Conservation (phyloP, 1,140 invertebrate genomes). For the Wiebesia pumilae region DNA sequence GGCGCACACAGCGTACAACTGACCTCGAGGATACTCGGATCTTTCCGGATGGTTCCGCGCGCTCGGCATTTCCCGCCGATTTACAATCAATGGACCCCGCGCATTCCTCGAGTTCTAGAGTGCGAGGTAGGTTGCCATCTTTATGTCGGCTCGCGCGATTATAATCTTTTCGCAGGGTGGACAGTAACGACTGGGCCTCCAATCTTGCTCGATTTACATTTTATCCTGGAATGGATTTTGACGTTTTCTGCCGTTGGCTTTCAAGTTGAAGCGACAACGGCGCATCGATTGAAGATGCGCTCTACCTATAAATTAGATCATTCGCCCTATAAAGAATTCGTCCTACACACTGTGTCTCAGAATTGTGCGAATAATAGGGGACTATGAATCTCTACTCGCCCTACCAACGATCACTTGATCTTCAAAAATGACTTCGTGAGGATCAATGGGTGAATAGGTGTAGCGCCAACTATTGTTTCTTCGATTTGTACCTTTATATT, state of each 20-base stretch:
- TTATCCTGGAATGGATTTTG: not conserved
- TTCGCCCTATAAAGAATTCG: not conserved
- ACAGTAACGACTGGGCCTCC: not conserved
- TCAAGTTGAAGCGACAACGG: not conserved
- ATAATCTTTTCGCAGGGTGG: not conserved
- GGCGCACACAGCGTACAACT: not conserved
- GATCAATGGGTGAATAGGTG: not conserved
- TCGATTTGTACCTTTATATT: too few relatives aligned
- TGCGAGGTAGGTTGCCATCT: not conserved
- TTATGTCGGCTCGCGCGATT: not conserved
- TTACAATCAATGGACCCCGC: constrained; percentile 19
- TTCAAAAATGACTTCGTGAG: not conserved
- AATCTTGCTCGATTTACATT: not conserved
- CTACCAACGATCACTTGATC: too few relatives aligned
- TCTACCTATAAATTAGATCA: not conserved
- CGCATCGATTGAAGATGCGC: not conserved
- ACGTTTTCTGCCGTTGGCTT: not conserved
- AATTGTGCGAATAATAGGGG: too few relatives aligned
- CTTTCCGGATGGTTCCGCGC: not conserved
- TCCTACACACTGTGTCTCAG: not conserved
- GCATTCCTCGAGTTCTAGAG: not conserved
- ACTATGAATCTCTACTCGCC: too few relatives aligned
- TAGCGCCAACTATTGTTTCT: not conserved
- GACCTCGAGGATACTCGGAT: constrained; percentile 29
- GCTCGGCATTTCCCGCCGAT: constrained; percentile 21